Conservation (phyloP, 2,113 vertebrate genomes). For the Lota lota region DNA sequence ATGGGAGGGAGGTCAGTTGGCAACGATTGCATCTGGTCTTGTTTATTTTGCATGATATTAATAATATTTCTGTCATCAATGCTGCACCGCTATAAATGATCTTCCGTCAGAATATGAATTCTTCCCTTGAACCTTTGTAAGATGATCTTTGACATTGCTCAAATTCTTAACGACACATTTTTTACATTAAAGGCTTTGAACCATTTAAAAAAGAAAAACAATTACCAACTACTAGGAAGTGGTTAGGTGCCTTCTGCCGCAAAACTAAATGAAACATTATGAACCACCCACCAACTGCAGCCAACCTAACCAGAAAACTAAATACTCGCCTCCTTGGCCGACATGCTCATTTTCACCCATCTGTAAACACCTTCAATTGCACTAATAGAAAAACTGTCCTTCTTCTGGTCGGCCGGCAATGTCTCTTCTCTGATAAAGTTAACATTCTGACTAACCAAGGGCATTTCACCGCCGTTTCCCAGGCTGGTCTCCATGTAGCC, state of each 20-base stretch:
- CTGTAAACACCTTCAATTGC: slow-evolving; percentile 52
- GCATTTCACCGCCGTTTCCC: slow-evolving; percentile 41
- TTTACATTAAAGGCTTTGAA: neutral
- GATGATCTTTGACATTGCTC: too few relatives aligned
- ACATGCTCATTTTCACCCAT: slow-evolving; percentile 35
- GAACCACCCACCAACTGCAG: slow-evolving; percentile 13
- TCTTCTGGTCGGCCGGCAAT: slow-evolving; percentile 19
- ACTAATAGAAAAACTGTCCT: slow-evolving; percentile 55
- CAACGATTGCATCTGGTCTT: neutral
- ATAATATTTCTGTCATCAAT: too few relatives aligned
- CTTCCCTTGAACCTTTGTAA: too few relatives aligned
- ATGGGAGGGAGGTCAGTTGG: neutral
- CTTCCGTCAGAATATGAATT: too few relatives aligned
- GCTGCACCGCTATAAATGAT: too few relatives aligned
- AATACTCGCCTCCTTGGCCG: slow-evolving; percentile 29
- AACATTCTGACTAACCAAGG: slow-evolving; percentile 40
- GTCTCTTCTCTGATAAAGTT: slow-evolving; percentile 58
- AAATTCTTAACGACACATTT: neutral
- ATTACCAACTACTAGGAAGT: slow-evolving; percentile 2
- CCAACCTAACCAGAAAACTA: slow-evolving; percentile 23
- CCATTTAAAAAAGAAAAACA: neutral
- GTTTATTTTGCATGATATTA: slow-evolving; percentile 17
- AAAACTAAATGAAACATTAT: slow-evolving; percentile 9
- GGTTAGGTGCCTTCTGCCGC: slow-evolving; percentile 6
- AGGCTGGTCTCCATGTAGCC: slow-evolving; percentile 30